Conservation (phyloP, 2,113 vertebrate species). For the Cinclus mexicanus region DNA sequence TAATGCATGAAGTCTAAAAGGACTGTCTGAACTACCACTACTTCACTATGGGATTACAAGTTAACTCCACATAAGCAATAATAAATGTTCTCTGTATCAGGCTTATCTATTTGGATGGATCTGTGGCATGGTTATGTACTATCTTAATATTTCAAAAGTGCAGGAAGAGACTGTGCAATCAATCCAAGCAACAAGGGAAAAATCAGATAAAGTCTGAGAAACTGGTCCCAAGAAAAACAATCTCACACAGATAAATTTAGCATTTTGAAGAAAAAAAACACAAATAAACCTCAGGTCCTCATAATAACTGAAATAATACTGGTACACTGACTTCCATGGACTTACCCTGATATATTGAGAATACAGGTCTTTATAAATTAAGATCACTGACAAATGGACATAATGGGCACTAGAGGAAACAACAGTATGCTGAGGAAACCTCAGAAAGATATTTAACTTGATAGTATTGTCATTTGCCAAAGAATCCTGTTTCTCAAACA, state of each 20-base stretch:
- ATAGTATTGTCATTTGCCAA: background rate
- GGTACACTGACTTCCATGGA: background rate
- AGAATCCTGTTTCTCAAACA: background rate
- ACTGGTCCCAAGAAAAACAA: background rate
- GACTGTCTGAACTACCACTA: background rate
- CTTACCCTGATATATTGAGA: background rate
- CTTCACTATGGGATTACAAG: background rate
- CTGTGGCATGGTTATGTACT: background rate
- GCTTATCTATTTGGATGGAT: background rate
- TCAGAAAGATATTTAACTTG: background rate
- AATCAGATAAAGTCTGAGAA: background rate
- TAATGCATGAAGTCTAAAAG: background rate
- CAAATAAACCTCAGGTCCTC: background rate
- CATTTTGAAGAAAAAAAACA: background rate
- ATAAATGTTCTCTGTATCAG: background rate
- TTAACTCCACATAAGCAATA: background rate
- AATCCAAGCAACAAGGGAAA: background rate
- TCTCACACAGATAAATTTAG: background rate
- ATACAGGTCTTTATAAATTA: background rate
- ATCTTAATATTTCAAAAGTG: background rate
- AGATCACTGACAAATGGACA: background rate
- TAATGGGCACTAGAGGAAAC: background rate
- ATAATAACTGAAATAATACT: background rate
- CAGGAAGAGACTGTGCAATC: background rate
- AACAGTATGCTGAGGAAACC: background rate